phyloP scores from a whole-genome alignment of 2,113 vertebrate genomes.

The Phocoena sinus region DNA sequence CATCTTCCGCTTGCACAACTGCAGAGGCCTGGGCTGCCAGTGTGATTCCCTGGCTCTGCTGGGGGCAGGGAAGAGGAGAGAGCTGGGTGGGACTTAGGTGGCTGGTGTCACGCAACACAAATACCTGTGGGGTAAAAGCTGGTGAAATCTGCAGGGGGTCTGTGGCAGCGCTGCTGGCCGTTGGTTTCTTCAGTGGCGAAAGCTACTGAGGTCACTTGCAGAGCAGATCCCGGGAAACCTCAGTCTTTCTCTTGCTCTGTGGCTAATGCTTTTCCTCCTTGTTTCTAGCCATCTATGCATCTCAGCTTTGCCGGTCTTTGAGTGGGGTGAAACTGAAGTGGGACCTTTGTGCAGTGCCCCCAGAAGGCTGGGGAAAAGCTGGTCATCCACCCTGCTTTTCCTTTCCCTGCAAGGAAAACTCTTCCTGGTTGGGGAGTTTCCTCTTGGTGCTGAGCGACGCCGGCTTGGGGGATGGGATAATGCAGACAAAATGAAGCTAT shows the following conservation, averaged over 20 bases:
- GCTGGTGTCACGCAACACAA: neutral
- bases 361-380: neutral
- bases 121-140: neutral
- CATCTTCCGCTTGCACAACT: neutral
- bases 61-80: neutral
- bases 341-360: neutral
- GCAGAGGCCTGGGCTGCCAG: neutral
- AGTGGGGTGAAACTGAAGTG: neutral
- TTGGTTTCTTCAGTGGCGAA: neutral
- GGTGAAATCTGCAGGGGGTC: neutral
- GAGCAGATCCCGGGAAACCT: neutral
- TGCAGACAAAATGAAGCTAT: neutral
- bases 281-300: neutral
- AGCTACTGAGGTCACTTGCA: neutral
- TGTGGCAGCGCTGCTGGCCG: neutral
- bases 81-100: neutral
- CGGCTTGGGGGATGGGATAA: neutral
- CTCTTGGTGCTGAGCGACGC: neutral
- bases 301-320: neutral
- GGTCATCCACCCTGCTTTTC: neutral
- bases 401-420: neutral
- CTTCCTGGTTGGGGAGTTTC: neutral
- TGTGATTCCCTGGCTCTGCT: neutral
- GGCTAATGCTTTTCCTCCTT: neutral
- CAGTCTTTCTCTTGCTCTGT: neutral